Evolutionary conservation across 2,888 invertebrate genomes (phyloP).

Genomic region (Pandemis heparana): DNA sequence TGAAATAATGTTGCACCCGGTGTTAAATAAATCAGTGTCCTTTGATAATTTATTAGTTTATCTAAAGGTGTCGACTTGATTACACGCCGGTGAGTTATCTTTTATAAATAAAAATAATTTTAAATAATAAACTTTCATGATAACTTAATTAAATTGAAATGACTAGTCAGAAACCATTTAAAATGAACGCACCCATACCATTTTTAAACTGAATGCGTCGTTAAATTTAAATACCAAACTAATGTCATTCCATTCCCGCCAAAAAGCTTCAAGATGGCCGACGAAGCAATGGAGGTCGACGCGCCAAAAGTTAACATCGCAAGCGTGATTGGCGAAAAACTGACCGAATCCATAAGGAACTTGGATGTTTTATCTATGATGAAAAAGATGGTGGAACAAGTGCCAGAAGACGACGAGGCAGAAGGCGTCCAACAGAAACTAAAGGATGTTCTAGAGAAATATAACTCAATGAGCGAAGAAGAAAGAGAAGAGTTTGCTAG

Average conservation of each 20-base stretch:
- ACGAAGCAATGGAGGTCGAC: conserved; percentile 46
- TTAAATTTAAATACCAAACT: conserved; percentile 6
- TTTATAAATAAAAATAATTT: conserved; percentile 37
- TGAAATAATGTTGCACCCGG: conserved; percentile 43
- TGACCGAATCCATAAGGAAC: conserved; percentile 68
- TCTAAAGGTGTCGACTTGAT: conserved; percentile 57
- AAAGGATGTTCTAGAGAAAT: conserved; percentile 62
- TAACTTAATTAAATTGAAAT: background rate
- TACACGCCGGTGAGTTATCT: conserved; percentile 58
- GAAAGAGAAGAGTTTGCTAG: conserved; percentile 67
- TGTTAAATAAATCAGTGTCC: conserved; percentile 53
- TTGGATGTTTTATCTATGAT: conserved; percentile 69
- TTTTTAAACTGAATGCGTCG: conserved; percentile 18
- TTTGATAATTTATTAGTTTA: conserved; percentile 59
- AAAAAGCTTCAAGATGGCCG: conserved; percentile 58
- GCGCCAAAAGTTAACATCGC: conserved; percentile 58
- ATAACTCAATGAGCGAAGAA: conserved; percentile 61
- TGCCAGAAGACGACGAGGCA: conserved; percentile 66
- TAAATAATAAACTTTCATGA: background rate
- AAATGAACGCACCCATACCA: background rate
- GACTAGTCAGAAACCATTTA: background rate
- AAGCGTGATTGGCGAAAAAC: conserved; percentile 62
- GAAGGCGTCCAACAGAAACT: conserved; percentile 64
- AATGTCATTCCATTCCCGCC: conserved; percentile 42
- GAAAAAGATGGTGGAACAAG: conserved; percentile 65